phyloP scores from a whole-genome alignment of 2,797 vertebrate species.

The Coracias cyanogaster region DNA sequence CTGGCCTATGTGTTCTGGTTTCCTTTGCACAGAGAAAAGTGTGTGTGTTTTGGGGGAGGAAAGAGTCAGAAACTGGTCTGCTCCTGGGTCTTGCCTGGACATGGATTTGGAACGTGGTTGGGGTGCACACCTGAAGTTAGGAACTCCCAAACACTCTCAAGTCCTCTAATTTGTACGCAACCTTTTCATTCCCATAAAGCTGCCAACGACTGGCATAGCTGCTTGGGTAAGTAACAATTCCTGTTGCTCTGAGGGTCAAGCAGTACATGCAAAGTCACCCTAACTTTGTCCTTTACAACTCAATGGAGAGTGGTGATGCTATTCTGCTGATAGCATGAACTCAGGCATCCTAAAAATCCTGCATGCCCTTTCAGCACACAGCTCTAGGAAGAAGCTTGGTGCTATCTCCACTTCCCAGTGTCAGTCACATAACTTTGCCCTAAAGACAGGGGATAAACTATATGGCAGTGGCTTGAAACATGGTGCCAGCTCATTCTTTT shows the following conservation, averaged over 20 bases:
- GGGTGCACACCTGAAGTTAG: not conserved
- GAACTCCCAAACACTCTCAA: not conserved
- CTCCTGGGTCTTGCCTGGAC: not conserved
- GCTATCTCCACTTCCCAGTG: not conserved
- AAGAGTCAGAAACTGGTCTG: not conserved
- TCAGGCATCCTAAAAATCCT: not conserved
- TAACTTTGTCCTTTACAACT: not conserved
- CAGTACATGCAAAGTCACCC: not conserved
- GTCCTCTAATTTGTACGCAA: not conserved
- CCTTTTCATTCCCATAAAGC: not conserved
- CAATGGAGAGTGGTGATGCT: not conserved
- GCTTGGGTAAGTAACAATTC: not conserved
- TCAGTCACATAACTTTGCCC: not conserved
- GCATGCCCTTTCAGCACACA: not conserved
- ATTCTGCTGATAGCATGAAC: not conserved
- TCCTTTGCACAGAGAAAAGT: not conserved
- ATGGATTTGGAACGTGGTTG: not conserved
- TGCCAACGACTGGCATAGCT: not conserved
- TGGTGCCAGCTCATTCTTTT: not conserved
- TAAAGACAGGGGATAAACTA: not conserved
- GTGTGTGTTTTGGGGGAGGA: not conserved
- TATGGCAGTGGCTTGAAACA: not conserved
- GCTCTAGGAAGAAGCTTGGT: not conserved
- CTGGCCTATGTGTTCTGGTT: not conserved
- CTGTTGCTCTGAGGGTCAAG: not conserved